Base-by-base conservation (phyloP, 2,888 invertebrate species). In the Caenorhabditis panamensis region DNA sequence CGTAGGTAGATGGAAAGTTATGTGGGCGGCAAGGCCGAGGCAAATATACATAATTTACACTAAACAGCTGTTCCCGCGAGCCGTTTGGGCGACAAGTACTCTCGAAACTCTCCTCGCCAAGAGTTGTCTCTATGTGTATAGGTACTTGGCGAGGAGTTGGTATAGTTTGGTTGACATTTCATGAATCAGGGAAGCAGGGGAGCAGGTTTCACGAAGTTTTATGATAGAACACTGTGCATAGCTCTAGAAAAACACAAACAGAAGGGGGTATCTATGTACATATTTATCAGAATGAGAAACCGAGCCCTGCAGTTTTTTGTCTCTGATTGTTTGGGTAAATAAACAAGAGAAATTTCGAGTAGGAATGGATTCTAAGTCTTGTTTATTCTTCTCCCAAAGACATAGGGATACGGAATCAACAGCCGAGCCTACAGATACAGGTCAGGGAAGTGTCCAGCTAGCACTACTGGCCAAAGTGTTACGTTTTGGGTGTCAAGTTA, bases 11-110 rank as follows among this genome's bases (percentile, higher is more conserved):
- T n/a, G n/a, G n/a, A n/a, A n/a, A n/a, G n/a, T n/a, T 53, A 63
- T 62, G 47, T 63, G 63, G 20, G 41, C 3, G 36, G 36, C 2
- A 16, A 44, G 63, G 18, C 61, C 44, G 54, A 31, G 37, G 49
- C 73, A 66, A 73, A 73, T 73, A 73, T 73, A 73, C 73, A 73
- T 73, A 73, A 73, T 58, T 73, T 73, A 73, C 73, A 59, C 64
- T 66, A 59, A 73, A 73, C 73, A 73, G 73, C 66, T 73, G 73
- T 73, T 73, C 73, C 58, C 72, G 49, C 47, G 31, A 51, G 63
- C 36, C 63, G 56, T 47, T 58, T 63, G 63, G 53, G 72, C 72
- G 72, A 64, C 41, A 66, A 66, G 73, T 66, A 73, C 73, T 73
- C 51, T 37, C 73, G 24, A 13, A 72, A 64, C 63, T 41, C 72